Evolutionary conservation across 1,140 invertebrate genomes (phyloP), one percentile per base, ranked within the genome.

Genomic region (Subanguina moxae): DNA sequence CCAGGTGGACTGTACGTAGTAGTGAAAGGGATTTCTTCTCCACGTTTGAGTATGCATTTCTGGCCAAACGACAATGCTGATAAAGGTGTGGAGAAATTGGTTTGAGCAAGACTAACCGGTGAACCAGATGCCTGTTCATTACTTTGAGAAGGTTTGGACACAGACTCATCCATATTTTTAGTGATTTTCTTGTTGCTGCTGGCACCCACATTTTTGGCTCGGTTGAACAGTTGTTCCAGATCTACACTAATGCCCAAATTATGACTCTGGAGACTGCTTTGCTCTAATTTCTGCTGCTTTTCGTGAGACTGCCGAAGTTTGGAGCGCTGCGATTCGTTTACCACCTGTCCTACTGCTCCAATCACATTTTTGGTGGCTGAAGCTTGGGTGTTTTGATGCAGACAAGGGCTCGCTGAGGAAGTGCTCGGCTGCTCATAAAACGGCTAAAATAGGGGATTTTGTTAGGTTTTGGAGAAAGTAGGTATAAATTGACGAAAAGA

Each of bases 261-360:
- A 15, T 52, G 48, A 52, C 48, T 52, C 15, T 52, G 48, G 17
- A 52, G n/a, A 15, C 23, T 52, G 48, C 48, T 52, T 52, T 52
- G 48, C 23, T 19, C 3, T 7, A 7, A 1, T 25, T 19, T 3
- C 3, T 52, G 48, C 8, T 52, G n/a, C 15, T 52, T 52, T 21
- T 52, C 23, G n/a, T 19, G n/a, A 15, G 48, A 52, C 17, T 52
- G 48, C n/a, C 48, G 3, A 8, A 52, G 23, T 15, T 52, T 52
- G 48, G 48, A 52, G 48, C 48, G 48, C 48, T 52, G 48, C 3
- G 48, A 52, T 52, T 52, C 48, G 48, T 52, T 52, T 3, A 52
- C 48, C 48, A 52, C 48, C 23, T 52, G n/a, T 3, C 48, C 48
- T 7, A 52, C 48, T 25, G 48, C 48, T 21, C 48, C 48, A 7